Conservation (phyloP, 2,888 invertebrate genomes). For the Troglohyphantes excavatus region DNA sequence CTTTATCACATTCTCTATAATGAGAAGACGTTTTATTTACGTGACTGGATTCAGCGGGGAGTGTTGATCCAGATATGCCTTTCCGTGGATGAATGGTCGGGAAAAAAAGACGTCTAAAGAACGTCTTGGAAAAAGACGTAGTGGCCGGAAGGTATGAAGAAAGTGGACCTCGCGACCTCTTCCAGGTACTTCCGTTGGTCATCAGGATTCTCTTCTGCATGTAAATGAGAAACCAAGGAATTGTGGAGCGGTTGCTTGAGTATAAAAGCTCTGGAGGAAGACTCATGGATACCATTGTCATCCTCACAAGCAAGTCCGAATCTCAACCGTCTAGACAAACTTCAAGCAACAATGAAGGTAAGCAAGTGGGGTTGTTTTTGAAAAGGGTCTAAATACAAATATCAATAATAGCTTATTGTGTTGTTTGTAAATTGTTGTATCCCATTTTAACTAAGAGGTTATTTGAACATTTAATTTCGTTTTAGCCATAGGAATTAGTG, state of each 20-base stretch:
- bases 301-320: neutral
- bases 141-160: slow-evolving; percentile 41
- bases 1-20: slow-evolving; percentile 28
- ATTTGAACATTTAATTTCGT: too few species aligned
- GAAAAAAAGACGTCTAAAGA: neutral
- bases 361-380: neutral
- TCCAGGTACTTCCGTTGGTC: slow-evolving; percentile 22
- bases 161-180: slow-evolving; percentile 46
- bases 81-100: neutral
- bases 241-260: neutral
- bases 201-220: slow-evolving; percentile 25
- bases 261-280: neutral
- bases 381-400: too few species aligned
- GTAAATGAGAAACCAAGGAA: slow-evolving; percentile 21
- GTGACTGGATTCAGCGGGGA: slow-evolving; percentile 42
- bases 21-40: slow-evolving; percentile 31
- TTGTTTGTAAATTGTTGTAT: too few species aligned
- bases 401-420: too few species aligned
- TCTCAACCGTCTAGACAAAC: neutral
- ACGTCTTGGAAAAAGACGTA: slow-evolving; percentile 17
- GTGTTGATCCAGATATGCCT: slow-evolving; percentile 44
- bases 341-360: neutral
- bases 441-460: too few species aligned
- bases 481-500: too few species aligned
- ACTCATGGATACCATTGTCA: slow-evolving; percentile 5